These are phyloP conservation scores for Xanthorhoe spadicearia DNA, from an alignment of 2,888 invertebrate species.

Conservation along the genomic window DNA sequence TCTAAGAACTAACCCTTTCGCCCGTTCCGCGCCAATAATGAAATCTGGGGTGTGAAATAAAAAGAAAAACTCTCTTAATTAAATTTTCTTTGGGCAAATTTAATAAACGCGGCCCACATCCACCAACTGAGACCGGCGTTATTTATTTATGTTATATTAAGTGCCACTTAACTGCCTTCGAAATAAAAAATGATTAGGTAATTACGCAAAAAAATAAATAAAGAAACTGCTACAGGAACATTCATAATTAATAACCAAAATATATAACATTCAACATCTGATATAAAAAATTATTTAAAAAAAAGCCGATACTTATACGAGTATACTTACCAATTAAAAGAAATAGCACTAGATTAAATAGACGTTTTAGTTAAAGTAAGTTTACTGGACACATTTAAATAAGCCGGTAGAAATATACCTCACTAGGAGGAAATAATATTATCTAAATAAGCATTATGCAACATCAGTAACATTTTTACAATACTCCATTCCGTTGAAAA, in stretches of 20 bases:
- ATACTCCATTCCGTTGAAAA: not conserved
- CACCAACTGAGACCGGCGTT: conserved; percentile 32
- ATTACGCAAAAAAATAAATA: not conserved
- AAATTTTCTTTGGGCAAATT: conserved; percentile 83
- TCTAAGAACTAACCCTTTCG: conserved; percentile 75
- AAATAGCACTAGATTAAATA: too few relatives aligned
- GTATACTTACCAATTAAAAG: too few relatives aligned
- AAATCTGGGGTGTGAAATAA: conserved; percentile 84
- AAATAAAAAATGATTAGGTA: not conserved
- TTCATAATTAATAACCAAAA: not conserved
- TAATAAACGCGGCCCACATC: conserved; percentile 69
- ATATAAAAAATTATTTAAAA: not conserved
- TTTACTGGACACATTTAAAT: too few relatives aligned
- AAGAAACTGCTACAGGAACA: not conserved
- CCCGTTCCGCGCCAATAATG: conserved; percentile 77
- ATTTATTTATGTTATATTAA: conserved; percentile 26
- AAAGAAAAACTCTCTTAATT: conserved; percentile 83
- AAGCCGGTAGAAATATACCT: too few relatives aligned
- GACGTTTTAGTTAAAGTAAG: too few relatives aligned
- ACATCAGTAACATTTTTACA: not conserved
- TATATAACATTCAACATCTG: too few relatives aligned
- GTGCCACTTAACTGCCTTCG: conserved; percentile 3
- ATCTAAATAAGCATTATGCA: too few relatives aligned
- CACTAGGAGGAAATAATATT: too few relatives aligned
- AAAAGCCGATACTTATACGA: too few relatives aligned